These are phyloP conservation scores for Phylloscopus trochiloides DNA, from an alignment of 2,113 vertebrate species.

Conservation along the genomic window DNA sequence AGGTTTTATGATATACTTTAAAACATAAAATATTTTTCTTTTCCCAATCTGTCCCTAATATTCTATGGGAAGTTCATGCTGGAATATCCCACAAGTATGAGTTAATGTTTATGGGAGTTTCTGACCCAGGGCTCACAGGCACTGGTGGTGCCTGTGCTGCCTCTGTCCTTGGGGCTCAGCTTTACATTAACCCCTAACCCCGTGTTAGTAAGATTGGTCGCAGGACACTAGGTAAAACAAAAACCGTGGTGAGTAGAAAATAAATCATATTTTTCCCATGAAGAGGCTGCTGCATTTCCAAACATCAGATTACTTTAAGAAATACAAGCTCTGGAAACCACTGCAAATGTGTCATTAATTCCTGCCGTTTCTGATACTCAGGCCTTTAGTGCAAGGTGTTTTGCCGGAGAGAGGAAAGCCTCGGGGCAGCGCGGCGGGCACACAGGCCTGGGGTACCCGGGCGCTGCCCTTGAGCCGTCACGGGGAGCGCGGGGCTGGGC, in stretches of 20 bases:
- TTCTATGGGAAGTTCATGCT: neutral
- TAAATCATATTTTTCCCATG: neutral
- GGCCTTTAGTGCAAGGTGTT: neutral
- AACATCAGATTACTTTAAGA: neutral
- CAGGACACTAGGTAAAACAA: neutral
- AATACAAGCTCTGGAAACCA: neutral
- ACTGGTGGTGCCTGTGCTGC: neutral
- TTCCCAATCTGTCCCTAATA: no score
- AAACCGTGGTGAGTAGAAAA: neutral
- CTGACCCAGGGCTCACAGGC: neutral
- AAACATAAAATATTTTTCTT: neutral
- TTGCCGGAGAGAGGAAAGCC: neutral
- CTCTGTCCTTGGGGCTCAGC: neutral
- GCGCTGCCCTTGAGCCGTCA: neutral
- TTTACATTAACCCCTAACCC: neutral
- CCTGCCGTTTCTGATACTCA: neutral
- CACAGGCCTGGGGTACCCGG: accelerated
- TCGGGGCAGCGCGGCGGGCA: accelerated
- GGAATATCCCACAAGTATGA: neutral
- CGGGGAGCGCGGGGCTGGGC: neutral
- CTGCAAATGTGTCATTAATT: neutral
- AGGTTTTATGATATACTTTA: neutral
- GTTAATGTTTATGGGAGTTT: neutral
- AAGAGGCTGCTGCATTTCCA: neutral
- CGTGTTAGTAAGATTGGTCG: accelerated